Base-by-base conservation (phyloP, 1,140 invertebrate genomes). In the Drosophila bocqueti region DNA sequence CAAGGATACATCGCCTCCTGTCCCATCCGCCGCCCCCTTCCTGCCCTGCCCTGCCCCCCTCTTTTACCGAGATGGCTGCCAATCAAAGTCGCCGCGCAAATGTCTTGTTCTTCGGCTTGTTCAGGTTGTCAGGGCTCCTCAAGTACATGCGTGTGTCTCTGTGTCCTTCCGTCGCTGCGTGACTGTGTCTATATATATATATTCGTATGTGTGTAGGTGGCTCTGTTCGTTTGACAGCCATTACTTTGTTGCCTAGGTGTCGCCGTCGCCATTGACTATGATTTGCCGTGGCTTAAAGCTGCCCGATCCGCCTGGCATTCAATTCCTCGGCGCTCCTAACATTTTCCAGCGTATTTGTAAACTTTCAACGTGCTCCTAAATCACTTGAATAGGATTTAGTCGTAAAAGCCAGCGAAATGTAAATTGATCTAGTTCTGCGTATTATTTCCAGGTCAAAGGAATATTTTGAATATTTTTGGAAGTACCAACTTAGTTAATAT, bases 221-320 rank as follows among this genome's bases (percentile, higher is more conserved):
- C 46, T 69, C 58, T 72, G 61, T 79, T 66, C 77, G 29, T 66
- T 69, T 58, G 76, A 64, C 76, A 67, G 72, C 74, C 84, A 87
- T 87, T 87, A 87, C 84, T 78, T 89, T 84, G 84, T 87, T 84
- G 84, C 81, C 83, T 81, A 89, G 84, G 77, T 79, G 81, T 87
- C 77, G 77, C 81, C 65, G 66, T 79, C 52, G 66, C 76, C 63
- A 86, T 74, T 86, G 80, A 89, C 83, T 83, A 89, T 83, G 81
- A 80, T 83, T 89, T 47, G 61, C 67, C 34, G 16, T 77, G 79
- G 79, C 49, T 81, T 89, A 78, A 89, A 79, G 76, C 36, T 52
- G 76, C 42, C 45, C 24, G 31, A 73, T 73, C 67, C 24, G 31
- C 7, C 43, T 15, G 69, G 69, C 36, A 72, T 73, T 72, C 43